Base-by-base conservation (phyloP, 2,888 invertebrate genomes). In the Timandra comae region DNA sequence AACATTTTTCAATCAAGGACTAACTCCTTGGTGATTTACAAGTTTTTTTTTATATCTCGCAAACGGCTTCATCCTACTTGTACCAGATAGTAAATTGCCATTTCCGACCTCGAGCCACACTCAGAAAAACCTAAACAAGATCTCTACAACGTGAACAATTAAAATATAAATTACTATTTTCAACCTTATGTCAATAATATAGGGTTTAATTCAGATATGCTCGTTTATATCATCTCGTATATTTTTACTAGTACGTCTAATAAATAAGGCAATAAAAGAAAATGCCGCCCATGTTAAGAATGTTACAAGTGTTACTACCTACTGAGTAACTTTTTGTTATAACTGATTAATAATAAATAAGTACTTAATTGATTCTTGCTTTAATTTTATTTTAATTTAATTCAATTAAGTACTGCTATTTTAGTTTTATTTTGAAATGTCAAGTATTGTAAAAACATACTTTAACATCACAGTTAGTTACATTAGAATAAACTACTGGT, bases 41-140 rank as follows among this genome's bases (percentile, higher is more conserved):
- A 46, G 52, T 55, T 62, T 63, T 59, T 67, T 55, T 62, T 63
- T 59, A 66, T 30, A 46, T 46, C 44, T 38, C 29, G 33, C 27
- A 53, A 58, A 71, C 69, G 60, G 66, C 70, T 70, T 68, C 63
- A 71, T 71, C 59, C 49, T 50, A 49, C 50, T 47, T 52, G 49
- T 57, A 54, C 52, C 39, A 55, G 57, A 57, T 59, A 56, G 61
- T 71, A 70, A 64, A 56, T 69, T 61, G 65, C 72, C 68, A 58
- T 67, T 59, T 62, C 56, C 52, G 61, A 49, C 52, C 45, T 50
- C 51, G 43, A 50, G 55, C 52, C 30, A n/a, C n/a, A n/a, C n/a
- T n/a, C n/a, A 54, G 48, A 66, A 70, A 66, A 71, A 70, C 57
- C 45, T 42, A 46, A 53, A 59, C 57, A 60, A 46, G 46, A 33